Percentiles rank a stretch among this genome's conserved stretches.
phyloP scores from a whole-genome alignment of 1,140 invertebrate species.

The Tigriopus japonicus region DNA sequence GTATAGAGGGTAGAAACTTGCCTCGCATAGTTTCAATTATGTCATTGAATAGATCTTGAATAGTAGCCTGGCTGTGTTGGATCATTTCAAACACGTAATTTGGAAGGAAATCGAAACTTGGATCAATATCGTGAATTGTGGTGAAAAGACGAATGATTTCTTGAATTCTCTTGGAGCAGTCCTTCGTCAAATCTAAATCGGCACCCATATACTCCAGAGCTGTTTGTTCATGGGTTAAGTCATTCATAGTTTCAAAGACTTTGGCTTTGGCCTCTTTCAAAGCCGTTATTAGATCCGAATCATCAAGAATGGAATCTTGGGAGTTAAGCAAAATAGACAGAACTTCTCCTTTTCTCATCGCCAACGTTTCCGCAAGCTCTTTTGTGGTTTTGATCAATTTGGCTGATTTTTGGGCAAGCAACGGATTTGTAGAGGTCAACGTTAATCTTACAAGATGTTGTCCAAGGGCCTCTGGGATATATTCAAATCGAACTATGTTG shows the following conservation, averaged over 20 bases:
- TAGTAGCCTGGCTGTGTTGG: too few species aligned
- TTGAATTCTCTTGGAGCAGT: too few species aligned
- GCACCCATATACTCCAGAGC: neutral
- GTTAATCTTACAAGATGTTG: neutral
- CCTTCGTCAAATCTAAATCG: neutral
- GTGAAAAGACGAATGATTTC: too few species aligned
- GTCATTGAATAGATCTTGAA: too few species aligned
- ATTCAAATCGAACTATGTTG: neutral
- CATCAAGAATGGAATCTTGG: conserved; percentile 9
- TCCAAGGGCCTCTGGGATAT: neutral
- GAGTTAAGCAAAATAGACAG: conserved; percentile 5
- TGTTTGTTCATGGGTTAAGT: neutral
- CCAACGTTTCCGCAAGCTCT: neutral
- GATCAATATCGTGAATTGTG: too few species aligned
- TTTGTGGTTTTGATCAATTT: neutral
- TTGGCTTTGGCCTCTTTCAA: neutral
- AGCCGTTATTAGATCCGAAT: neutral
- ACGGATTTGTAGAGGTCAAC: neutral
- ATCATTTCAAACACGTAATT: too few species aligned
- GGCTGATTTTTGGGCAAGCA: neutral
- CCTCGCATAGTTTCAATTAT: too few species aligned
- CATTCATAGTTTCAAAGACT: neutral
- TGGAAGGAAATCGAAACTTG: too few species aligned
- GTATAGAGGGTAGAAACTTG: too few species aligned
- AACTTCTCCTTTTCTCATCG: conserved; percentile 2